Percentiles rank a stretch among this genome's conserved stretches.
Evolutionary conservation across 2,797 vertebrate genomes (phyloP).

Genomic region (Diglossa cyanea): DNA sequence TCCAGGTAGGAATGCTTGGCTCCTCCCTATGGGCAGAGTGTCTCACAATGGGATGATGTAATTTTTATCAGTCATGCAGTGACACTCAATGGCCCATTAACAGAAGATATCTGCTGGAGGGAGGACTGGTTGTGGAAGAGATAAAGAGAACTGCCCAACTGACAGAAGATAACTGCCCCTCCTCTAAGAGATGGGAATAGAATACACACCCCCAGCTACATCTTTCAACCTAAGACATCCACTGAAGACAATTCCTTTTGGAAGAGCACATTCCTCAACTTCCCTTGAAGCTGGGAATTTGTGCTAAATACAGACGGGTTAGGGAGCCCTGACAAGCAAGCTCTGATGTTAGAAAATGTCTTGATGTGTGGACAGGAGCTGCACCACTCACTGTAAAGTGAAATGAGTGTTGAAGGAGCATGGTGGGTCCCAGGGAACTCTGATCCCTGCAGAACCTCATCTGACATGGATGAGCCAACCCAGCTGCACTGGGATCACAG

Average conservation of each 20-base stretch:
- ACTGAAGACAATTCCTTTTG: not conserved
- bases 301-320: not conserved
- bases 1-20: not conserved
- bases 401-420: not conserved
- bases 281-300: not conserved
- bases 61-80: not conserved
- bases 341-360: not conserved
- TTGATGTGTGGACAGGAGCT: not conserved
- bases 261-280: not conserved
- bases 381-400: not conserved
- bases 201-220: not conserved
- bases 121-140: not conserved
- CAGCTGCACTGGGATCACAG: not conserved
- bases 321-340: not conserved
- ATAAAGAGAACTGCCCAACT: not conserved
- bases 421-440: not conserved
- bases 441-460: not conserved
- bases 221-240: not conserved
- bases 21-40: not conserved
- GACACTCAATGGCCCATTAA: not conserved
- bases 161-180: not conserved
- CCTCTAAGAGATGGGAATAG: not conserved
- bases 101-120: not conserved
- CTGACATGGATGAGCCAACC: not conserved
- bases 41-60: not conserved